These are phyloP conservation scores for Cliona cf. orientalis DNA, from an alignment of 37 sponge, comb jelly and placozoan genomes.

Conservation along the genomic window DNA sequence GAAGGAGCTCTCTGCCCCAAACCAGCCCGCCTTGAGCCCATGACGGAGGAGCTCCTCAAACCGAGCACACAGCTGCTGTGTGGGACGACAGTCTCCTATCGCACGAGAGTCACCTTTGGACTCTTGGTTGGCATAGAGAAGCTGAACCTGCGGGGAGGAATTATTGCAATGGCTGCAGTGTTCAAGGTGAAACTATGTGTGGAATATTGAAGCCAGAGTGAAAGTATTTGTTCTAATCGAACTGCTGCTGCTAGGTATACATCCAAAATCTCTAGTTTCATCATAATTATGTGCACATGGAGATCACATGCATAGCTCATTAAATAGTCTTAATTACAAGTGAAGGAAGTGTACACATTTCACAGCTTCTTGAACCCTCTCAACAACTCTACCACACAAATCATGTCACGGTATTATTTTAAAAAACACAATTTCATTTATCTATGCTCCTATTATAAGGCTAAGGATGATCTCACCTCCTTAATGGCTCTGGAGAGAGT, in stretches of 20 bases:
- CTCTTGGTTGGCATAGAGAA: constrained; percentile 31
- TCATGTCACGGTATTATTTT: no score
- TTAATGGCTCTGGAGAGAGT: constrained; percentile 66
- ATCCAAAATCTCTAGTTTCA: background rate
- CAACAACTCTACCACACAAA: no score
- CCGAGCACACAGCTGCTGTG: constrained; percentile 67
- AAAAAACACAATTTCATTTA: no score
- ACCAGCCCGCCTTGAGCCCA: constrained; percentile 77
- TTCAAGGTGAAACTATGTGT: background rate
- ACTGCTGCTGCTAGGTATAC: background rate
- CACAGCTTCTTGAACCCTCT: no score
- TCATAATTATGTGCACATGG: background rate
- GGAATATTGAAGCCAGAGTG: background rate
- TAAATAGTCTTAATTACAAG: background rate
- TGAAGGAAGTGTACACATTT: background rate
- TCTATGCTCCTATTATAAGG: no score
- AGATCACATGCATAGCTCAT: no score
- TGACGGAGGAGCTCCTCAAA: constrained; percentile 80
- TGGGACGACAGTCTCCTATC: constrained; percentile 61
- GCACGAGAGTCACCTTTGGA: constrained; percentile 4
- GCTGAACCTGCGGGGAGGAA: constrained; percentile 53
- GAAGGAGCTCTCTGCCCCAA: constrained; percentile 62
- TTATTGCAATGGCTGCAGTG: background rate
- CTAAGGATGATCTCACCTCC: constrained; percentile 62
- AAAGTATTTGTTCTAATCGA: background rate